phyloP scores from a whole-genome alignment of 2,888 invertebrate species.

The Chrysina gloriosa region DNA sequence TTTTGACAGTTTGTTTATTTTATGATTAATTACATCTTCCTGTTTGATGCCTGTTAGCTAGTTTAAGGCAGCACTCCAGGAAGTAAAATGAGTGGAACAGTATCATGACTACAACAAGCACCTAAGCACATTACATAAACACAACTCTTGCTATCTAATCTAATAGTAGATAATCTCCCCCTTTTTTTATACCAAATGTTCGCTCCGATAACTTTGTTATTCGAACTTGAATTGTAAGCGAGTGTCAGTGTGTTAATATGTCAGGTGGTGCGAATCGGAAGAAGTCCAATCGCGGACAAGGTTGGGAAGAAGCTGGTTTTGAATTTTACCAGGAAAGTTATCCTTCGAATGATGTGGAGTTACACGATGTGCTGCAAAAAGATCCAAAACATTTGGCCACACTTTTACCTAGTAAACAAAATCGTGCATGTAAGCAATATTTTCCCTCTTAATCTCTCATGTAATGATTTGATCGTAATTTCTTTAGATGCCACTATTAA shows the following conservation, averaged over 20 bases:
- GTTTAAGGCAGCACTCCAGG: background rate
- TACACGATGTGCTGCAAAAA: constrained; percentile 74
- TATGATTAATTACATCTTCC: background rate
- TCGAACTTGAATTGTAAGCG: background rate
- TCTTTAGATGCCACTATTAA: constrained; percentile 78
- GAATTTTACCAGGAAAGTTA: constrained; percentile 90
- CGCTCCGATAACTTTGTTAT: background rate
- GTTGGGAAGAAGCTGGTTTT: constrained; percentile 87
- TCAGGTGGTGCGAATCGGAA: constrained; percentile 72
- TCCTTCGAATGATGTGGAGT: constrained; percentile 74
- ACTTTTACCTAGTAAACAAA: constrained; percentile 82
- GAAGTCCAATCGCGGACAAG: constrained; percentile 68
- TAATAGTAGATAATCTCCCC: background rate
- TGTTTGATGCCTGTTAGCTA: background rate
- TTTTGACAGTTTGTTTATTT: constrained; percentile 35
- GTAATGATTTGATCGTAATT: too few relatives aligned
- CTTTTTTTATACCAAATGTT: too few relatives aligned
- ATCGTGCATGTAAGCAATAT: constrained; percentile 71
- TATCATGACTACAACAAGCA: background rate
- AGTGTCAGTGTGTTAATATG: constrained; percentile 60
- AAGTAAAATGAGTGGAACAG: background rate
- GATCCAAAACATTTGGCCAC: constrained; percentile 83
- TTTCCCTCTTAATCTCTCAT: constrained; percentile 30
- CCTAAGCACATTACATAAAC: background rate
- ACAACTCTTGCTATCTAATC: constrained; percentile 11